Evolutionary conservation across 2,113 vertebrate species (phyloP).

Genomic region (Ancistrus triradiatus): DNA sequence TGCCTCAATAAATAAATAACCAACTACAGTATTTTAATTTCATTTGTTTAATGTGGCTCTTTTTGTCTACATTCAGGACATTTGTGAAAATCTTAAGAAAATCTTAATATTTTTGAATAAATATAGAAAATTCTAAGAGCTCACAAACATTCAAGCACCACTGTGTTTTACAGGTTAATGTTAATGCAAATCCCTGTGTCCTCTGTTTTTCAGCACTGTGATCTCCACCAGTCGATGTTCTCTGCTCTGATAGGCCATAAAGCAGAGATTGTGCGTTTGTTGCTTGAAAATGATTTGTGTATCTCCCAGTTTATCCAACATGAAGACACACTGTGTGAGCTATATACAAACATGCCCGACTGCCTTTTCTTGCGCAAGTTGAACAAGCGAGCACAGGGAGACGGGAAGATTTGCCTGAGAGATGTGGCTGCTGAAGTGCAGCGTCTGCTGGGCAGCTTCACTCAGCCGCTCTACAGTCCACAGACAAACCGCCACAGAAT

Average conservation of each 20-base stretch:
- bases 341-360: constrained; percentile 77
- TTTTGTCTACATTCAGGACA: too few relatives aligned
- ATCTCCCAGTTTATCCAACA: constrained; percentile 77
- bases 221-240: constrained; percentile 83
- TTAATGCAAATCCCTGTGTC: background rate
- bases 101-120: too few relatives aligned
- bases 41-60: too few relatives aligned
- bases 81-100: too few relatives aligned
- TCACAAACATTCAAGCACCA: too few relatives aligned
- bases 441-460: constrained; percentile 82
- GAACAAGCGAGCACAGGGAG: constrained; percentile 69
- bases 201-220: constrained; percentile 71
- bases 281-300: constrained; percentile 85
- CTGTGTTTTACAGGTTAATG: too few relatives aligned
- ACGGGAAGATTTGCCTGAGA: constrained; percentile 59
- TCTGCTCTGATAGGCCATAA: constrained; percentile 86
- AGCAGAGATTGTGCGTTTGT: constrained; percentile 84
- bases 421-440: constrained; percentile 80
- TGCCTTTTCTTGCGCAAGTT: constrained; percentile 81
- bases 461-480: constrained; percentile 72
- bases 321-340: constrained; percentile 70
- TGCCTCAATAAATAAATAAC: too few relatives aligned
- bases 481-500: constrained; percentile 28
- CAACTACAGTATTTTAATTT: too few relatives aligned
- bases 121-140: too few relatives aligned